phyloP scores from a whole-genome alignment of 2,888 invertebrate genomes.

The Lithosia quadra region DNA sequence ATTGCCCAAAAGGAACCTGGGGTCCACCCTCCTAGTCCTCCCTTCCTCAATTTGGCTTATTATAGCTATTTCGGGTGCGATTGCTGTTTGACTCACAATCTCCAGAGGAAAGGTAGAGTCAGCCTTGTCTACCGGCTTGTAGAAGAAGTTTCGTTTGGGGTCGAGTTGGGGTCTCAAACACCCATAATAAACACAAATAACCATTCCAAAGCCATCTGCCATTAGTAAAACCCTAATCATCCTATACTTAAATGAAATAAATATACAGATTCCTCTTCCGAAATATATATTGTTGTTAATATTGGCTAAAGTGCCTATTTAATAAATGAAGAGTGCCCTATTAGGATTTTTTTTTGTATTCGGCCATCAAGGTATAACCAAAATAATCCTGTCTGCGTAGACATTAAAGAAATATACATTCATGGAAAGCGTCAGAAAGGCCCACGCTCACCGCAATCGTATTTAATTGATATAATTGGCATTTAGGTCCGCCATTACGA shows the following conservation, averaged over 20 bases:
- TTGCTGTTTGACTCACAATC: background rate
- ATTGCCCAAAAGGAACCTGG: background rate
- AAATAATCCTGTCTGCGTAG: conserved; percentile 37
- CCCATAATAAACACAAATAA: background rate
- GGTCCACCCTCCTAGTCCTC: background rate
- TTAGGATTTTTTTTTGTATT: conserved; percentile 6
- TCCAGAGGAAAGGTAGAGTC: background rate
- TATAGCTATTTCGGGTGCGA: background rate
- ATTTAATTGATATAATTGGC: conserved; percentile 85
- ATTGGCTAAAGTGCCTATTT: background rate
- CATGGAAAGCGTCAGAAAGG: conserved; percentile 55
- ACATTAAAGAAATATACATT: conserved; percentile 40
- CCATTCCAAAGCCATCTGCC: background rate
- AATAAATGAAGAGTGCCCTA: background rate
- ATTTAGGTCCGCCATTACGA: conserved; percentile 78
- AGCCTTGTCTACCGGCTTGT: background rate
- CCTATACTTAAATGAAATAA: background rate
- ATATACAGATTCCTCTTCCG: background rate
- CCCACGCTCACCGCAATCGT: conserved; percentile 62
- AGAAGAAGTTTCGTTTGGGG: no score
- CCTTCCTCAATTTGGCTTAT: background rate
- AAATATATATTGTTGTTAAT: background rate
- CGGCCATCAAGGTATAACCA: conserved; percentile 18
- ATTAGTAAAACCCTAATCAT: background rate
- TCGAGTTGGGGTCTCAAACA: background rate